phyloP scores from a whole-genome alignment of 2,888 invertebrate genomes.

The Nephrotoma guestfalica region DNA sequence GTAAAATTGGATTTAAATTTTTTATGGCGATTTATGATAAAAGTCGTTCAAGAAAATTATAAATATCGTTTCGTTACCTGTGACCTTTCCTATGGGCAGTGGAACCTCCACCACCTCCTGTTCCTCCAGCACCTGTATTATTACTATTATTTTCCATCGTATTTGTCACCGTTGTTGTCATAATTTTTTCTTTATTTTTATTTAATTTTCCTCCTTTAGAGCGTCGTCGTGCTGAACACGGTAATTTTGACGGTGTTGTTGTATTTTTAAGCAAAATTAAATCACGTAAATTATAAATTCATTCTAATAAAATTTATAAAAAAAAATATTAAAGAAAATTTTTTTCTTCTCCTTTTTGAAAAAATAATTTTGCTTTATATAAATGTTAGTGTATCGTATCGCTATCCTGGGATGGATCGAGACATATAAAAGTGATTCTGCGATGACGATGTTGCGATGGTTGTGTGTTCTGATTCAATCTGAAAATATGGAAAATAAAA shows the following conservation, averaged over 20 bases:
- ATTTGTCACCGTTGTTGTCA: constrained; percentile 31
- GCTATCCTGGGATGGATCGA: neutral
- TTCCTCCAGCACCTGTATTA: constrained; percentile 17
- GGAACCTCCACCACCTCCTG: constrained; percentile 23
- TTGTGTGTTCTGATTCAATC: neutral
- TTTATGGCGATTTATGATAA: neutral
- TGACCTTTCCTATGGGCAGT: constrained; percentile 45
- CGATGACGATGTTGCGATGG: neutral
- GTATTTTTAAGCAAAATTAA: neutral
- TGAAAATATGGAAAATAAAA: neutral
- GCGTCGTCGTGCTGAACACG: neutral
- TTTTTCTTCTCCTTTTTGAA: neutral
- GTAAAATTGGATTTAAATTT: neutral
- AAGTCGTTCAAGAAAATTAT: neutral
- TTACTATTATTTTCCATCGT: constrained; percentile 20
- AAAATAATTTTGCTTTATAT: neutral
- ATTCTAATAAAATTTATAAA: neutral
- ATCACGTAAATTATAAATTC: neutral
- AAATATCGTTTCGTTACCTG: constrained; percentile 32
- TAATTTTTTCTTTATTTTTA: neutral
- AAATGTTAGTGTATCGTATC: neutral
- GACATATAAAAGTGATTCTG: neutral
- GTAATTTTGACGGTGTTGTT: neutral
- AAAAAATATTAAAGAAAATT: neutral
- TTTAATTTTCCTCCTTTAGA: neutral